Percentiles rank a stretch among this genome's conserved stretches.
These are phyloP conservation scores for Eudyptes chrysolophus DNA, from an alignment of 2,113 vertebrate species.

Conservation along the genomic window DNA sequence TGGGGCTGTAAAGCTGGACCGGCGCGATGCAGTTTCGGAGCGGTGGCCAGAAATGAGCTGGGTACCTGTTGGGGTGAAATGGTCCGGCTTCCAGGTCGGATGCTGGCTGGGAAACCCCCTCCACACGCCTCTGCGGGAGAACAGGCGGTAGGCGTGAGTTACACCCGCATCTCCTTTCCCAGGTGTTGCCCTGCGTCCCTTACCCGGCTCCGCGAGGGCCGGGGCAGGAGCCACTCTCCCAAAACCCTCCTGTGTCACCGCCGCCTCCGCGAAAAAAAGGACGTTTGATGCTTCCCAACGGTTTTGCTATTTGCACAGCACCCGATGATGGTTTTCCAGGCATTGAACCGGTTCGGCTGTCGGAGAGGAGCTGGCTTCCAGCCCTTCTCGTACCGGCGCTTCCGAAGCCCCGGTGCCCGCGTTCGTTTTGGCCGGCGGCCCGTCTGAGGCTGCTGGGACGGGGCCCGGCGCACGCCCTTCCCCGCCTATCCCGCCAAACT, in stretches of 20 bases:
- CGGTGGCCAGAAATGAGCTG: background rate
- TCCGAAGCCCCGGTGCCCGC: background rate
- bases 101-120: background rate
- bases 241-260: background rate
- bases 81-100: background rate
- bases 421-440: rapidly evolving
- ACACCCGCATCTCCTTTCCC: rapidly evolving
- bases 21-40: rapidly evolving
- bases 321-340: background rate
- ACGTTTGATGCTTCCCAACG: rapidly evolving
- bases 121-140: too few relatives aligned
- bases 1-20: background rate
- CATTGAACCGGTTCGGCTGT: background rate
- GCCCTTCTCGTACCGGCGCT: background rate
- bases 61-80: background rate
- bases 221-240: background rate
- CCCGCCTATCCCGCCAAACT: background rate
- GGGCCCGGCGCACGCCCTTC: rapidly evolving
- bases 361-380: background rate
- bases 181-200: too few relatives aligned
- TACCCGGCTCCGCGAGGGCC: rapidly evolving
- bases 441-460: rapidly evolving
- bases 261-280: background rate
- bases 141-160: rapidly evolving
- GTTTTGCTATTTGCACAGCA: background rate